Percentiles rank a stretch among this genome's conserved stretches.
Conservation (phyloP, 2,113 vertebrate species). For the Suncus etruscus region DNA sequence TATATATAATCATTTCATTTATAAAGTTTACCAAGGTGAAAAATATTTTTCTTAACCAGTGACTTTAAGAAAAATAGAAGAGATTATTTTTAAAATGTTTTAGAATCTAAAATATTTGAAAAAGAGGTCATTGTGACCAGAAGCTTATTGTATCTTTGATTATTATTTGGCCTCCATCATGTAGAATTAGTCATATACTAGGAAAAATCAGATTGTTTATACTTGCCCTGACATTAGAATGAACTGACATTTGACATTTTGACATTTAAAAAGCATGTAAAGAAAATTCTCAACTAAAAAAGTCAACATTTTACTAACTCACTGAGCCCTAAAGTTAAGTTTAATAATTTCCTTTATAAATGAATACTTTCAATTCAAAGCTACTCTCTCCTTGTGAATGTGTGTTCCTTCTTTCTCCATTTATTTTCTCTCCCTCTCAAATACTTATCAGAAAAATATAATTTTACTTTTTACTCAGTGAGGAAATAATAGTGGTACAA, state of each 20-base stretch:
- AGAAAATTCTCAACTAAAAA: constrained; percentile 26
- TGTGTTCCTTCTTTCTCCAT: neutral
- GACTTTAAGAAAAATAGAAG: constrained; percentile 5
- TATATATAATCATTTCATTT: constrained; percentile 44
- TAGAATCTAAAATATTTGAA: constrained; percentile 30
- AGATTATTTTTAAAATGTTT: neutral
- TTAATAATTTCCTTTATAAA: constrained; percentile 39
- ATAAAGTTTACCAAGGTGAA: neutral
- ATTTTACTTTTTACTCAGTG: constrained; percentile 23
- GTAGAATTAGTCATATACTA: neutral
- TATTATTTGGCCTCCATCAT: neutral
- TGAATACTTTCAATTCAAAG: neutral
- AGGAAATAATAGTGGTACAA: neutral
- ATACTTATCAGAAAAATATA: neutral
- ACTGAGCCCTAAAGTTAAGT: neutral
- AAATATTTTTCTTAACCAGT: neutral
- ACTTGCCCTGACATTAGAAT: constrained; percentile 8
- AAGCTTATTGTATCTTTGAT: neutral
- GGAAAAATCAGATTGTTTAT: constrained; percentile 4
- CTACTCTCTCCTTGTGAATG: neutral
- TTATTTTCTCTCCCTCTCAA: neutral
- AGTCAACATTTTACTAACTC: neutral
- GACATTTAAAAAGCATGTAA: neutral
- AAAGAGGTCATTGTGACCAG: constrained; percentile 42
- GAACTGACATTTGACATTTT: constrained; percentile 3